Base-by-base conservation (phyloP, 2,888 invertebrate genomes). In the Rhagophthalmus giganteus region DNA sequence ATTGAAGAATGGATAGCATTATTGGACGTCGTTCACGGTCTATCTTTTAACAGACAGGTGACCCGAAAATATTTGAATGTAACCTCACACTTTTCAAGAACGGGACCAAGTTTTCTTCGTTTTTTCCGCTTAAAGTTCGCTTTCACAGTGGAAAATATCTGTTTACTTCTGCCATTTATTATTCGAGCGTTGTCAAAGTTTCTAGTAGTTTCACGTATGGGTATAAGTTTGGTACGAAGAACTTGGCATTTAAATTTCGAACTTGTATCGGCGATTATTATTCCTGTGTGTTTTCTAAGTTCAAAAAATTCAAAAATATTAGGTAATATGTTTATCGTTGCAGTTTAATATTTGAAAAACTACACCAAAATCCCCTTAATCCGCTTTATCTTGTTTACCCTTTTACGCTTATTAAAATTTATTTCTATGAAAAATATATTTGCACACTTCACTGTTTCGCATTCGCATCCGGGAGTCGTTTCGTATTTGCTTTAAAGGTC, bases 11-110 rank as follows among this genome's bases (percentile, higher is more conserved):
- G 54, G 52, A 41, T 55, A 50, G 47, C 52, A 54, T 56, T 56
- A 56, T 58, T 55, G 53, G 58, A 59, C 57, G 54, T 53, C 57
- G 53, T 45, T 53, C 53, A 53, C 55, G 52, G 57, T 59, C 59
- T 42, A 37, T 53, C 40, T 41, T 53, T n/a, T 44, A 52, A 51
- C 51, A 50, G 46, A 45, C 55, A 56, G 58, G 56, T 58, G 56
- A 58, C 58, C 58, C 41, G 56, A 49, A 56, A 58, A 54, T 49
- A 54, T 58, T 54, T 44, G 45, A 44, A 42, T 54, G 45, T 44
- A 58, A 50, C 47, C 54, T 34, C 44, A 45, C 40, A 47, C 41
- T 15, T 14, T 35, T 33, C 12, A 46, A 38, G 28, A 52, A 37
- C 15, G 13, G 25, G 24, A 26, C 30, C 27, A 31, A 49, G 35